A percentile compares a stretch with the other conserved stretches of the same genome.
Conservation (phyloP, 2,797 vertebrate species). For the Lindbergichthys nudifrons region DNA sequence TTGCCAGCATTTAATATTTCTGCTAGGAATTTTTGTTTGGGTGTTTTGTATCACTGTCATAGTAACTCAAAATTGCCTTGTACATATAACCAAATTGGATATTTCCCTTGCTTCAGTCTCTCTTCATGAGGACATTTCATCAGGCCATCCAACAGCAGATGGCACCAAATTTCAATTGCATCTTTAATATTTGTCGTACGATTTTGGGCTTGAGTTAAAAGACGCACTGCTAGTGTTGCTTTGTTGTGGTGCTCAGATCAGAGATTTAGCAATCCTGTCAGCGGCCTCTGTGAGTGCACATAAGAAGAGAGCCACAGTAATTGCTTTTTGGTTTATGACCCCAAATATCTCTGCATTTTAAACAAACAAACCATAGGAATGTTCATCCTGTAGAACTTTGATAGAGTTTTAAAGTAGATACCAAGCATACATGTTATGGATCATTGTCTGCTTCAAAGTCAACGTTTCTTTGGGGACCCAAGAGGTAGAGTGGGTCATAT, state of each 20-base stretch:
- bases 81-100: background rate
- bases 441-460: background rate
- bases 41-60: background rate
- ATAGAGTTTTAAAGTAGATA: background rate
- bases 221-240: background rate
- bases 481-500: too few relatives aligned
- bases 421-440: background rate
- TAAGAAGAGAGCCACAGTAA: constrained; percentile 41
- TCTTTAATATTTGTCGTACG: background rate
- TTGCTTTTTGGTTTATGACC: constrained; percentile 50
- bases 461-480: background rate
- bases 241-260: constrained; percentile 44
- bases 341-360: constrained; percentile 32
- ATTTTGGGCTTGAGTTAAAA: constrained; percentile 17
- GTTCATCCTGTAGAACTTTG: constrained; percentile 15
- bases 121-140: background rate
- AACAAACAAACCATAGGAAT: constrained; percentile 18
- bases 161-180: constrained; percentile 20
- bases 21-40: background rate
- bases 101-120: background rate
- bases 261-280: constrained; percentile 43
- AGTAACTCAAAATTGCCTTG: background rate
- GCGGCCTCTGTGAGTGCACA: constrained; percentile 30
- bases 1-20: background rate
- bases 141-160: constrained; percentile 11